These are phyloP conservation scores for Dromiciops gliroides DNA, from an alignment of 2,113 vertebrate species.

Conservation along the genomic window DNA sequence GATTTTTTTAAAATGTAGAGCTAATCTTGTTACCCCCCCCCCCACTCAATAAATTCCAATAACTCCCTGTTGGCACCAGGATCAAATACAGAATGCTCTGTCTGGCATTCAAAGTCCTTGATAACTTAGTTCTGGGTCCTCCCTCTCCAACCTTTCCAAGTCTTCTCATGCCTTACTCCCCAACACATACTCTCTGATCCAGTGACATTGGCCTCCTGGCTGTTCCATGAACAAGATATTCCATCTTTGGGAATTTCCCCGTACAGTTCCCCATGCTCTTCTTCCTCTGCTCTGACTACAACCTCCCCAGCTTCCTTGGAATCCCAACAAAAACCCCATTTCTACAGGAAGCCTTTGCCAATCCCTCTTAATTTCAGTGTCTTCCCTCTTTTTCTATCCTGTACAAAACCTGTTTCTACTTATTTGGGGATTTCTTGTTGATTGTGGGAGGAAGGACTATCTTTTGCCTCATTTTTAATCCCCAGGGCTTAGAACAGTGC, in stretches of 20 bases:
- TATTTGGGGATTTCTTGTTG: too few relatives aligned
- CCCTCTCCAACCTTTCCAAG: too few relatives aligned
- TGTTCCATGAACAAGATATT: not conserved
- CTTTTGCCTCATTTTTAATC: too few relatives aligned
- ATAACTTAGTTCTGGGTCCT: not conserved
- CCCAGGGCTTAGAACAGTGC: not conserved
- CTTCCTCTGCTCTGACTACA: not conserved
- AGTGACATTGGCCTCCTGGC: not conserved
- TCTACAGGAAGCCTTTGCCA: not conserved
- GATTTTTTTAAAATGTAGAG: not conserved
- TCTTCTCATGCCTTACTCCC: too few relatives aligned
- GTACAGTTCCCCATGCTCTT: not conserved
- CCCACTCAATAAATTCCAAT: not conserved
- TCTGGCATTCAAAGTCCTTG: not conserved
- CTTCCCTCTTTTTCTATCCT: not conserved
- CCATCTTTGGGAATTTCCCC: not conserved
- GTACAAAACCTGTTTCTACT: not conserved
- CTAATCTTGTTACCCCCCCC: not conserved
- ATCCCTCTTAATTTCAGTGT: not conserved
- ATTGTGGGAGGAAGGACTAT: not conserved
- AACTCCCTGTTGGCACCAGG: not conserved
- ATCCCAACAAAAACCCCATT: not conserved
- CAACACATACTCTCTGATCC: not conserved
- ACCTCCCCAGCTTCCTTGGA: not conserved
- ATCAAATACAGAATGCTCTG: not conserved